Evolutionary conservation across 2,113 vertebrate species (phyloP).

Genomic region (Entomyzon cyanotis): DNA sequence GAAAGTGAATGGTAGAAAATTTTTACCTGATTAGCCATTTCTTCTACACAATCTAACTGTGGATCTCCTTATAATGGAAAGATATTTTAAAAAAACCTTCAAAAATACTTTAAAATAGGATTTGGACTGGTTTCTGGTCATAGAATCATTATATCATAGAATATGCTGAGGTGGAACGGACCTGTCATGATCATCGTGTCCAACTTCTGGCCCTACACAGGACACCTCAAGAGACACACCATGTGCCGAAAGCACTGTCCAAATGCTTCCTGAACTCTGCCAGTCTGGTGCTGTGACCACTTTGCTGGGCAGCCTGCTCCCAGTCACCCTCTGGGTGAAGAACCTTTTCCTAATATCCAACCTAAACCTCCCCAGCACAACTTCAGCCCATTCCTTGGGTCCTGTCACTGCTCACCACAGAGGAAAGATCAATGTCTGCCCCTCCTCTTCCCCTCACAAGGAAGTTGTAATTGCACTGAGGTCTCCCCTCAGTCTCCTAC

Average conservation of each 20-base stretch:
- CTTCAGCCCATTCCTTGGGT: not conserved
- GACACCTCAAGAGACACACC: not conserved
- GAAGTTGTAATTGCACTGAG: not conserved
- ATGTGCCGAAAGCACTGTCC: no score
- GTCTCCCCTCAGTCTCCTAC: not conserved
- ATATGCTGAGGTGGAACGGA: not conserved
- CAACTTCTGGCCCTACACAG: not conserved
- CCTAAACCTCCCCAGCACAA: not conserved
- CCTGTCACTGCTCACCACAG: not conserved
- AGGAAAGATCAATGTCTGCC: not conserved
- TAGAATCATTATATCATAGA: not conserved
- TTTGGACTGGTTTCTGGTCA: not conserved
- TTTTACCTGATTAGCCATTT: not conserved
- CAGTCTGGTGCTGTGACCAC: not conserved
- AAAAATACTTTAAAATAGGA: not conserved
- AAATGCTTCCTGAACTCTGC: not conserved
- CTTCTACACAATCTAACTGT: not conserved
- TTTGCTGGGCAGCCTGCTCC: not conserved
- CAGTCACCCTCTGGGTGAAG: fast-evolving
- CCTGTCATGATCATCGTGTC: fast-evolving
- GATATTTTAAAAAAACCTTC: not conserved
- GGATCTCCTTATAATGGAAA: not conserved
- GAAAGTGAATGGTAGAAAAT: not conserved
- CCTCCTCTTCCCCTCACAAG: fast-evolving
- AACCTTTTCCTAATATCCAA: not conserved